phyloP scores from a whole-genome alignment of 2,888 invertebrate genomes.

The Habrosyne pyritoides region DNA sequence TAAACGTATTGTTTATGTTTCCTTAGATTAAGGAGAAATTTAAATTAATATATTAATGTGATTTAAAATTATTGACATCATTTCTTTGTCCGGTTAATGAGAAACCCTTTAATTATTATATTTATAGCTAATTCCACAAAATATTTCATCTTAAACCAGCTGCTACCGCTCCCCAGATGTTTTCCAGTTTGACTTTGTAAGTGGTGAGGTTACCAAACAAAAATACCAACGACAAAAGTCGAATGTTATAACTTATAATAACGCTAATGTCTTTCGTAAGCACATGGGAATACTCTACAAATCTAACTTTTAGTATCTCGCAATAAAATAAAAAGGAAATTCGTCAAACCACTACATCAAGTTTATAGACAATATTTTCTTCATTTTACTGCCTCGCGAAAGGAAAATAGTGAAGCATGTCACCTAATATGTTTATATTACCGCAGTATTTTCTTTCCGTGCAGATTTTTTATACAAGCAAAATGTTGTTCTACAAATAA shows the following conservation, averaged over 20 bases:
- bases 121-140: not conserved
- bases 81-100: no score
- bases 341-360: not conserved
- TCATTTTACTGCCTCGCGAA: constrained; percentile 9
- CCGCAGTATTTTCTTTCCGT: not conserved
- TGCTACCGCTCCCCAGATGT: not conserved
- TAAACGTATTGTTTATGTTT: not conserved
- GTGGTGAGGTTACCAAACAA: not conserved
- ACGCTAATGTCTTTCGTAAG: not conserved
- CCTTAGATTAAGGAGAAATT: not conserved
- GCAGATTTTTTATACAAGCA: not conserved
- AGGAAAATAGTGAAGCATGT: constrained; percentile 5
- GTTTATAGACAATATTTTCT: constrained; percentile 8
- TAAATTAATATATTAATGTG: no score
- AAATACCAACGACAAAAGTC: not conserved
- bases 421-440: constrained; percentile 1
- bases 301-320: not conserved
- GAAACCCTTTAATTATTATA: not conserved
- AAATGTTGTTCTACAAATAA: constrained; percentile 8
- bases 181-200: not conserved
- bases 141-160: not conserved
- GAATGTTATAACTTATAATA: not conserved
- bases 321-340: constrained; percentile 4
- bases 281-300: not conserved
- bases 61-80: no score